Evolutionary conservation across 2,113 vertebrate genomes (phyloP).

Genomic region (Acinonyx jubatus): DNA sequence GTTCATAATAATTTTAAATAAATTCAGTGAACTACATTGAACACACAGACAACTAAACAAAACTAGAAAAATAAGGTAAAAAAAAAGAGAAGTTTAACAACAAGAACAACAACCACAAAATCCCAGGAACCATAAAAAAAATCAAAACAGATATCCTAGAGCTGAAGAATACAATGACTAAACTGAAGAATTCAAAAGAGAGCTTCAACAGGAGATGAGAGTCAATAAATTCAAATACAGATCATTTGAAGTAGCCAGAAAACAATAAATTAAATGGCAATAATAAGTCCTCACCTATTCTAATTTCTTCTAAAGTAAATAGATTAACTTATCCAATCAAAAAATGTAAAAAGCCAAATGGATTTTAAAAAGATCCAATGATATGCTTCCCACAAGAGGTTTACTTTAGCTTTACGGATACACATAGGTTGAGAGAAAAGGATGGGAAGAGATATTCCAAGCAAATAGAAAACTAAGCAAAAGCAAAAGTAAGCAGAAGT

Average conservation of each 20-base stretch:
- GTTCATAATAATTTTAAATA: background rate
- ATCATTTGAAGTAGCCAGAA: background rate
- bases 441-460: background rate
- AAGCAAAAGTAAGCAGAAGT: background rate
- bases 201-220: background rate
- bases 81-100: background rate
- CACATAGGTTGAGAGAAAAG: background rate
- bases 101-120: background rate
- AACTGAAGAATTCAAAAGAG: background rate
- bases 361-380: background rate
- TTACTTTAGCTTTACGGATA: background rate
- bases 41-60: background rate
- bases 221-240: background rate
- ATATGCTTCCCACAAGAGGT: background rate
- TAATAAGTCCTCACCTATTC: background rate
- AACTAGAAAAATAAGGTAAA: background rate
- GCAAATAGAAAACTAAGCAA: background rate
- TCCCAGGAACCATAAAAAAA: background rate
- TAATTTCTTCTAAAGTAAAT: background rate
- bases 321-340: background rate
- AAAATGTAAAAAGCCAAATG: background rate
- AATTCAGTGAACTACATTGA: background rate
- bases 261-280: background rate
- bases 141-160: background rate
- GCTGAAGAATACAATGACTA: background rate